These are phyloP conservation scores for Drosophila nebulosa DNA, from an alignment of 1,140 invertebrate species.

Conservation along the genomic window DNA sequence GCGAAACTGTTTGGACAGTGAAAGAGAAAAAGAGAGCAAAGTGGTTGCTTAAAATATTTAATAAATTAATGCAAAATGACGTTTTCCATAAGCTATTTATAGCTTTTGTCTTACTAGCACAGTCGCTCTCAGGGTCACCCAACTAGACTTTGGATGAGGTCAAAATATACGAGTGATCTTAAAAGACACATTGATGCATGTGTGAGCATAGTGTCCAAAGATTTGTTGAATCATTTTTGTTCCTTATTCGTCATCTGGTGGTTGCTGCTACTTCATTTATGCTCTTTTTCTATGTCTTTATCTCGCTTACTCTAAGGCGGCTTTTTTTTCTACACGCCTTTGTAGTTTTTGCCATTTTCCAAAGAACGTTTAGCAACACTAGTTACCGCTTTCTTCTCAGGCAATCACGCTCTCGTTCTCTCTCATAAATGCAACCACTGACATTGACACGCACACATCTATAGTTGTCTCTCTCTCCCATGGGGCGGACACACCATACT, in stretches of 20 bases:
- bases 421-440: conserved; percentile 58
- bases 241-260: conserved; percentile 14
- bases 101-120: not conserved
- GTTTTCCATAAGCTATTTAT: conserved; percentile 26
- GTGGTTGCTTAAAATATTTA: conserved; percentile 5
- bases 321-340: conserved; percentile 24
- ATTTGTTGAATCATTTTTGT: not conserved
- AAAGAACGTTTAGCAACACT: conserved; percentile 53
- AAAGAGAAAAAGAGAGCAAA: not conserved
- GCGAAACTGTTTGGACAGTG: not conserved
- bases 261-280: not conserved
- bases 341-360: conserved; percentile 25
- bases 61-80: conserved; percentile 15
- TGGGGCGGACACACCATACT: conserved; percentile 26
- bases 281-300: not conserved
- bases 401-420: conserved; percentile 18
- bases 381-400: conserved; percentile 30
- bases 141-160: not conserved
- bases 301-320: conserved; percentile 14
- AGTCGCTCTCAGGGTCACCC: conserved; percentile 31
- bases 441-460: conserved; percentile 53
- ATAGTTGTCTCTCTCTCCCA: conserved; percentile 48
- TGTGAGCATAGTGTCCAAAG: not conserved
- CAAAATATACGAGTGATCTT: not conserved
- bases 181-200: not conserved